A percentile compares a stretch with the other conserved stretches of the same genome.
These are phyloP conservation scores for Amblyopsis rosae DNA, from an alignment of 2,113 vertebrate genomes.

Conservation along the genomic window DNA sequence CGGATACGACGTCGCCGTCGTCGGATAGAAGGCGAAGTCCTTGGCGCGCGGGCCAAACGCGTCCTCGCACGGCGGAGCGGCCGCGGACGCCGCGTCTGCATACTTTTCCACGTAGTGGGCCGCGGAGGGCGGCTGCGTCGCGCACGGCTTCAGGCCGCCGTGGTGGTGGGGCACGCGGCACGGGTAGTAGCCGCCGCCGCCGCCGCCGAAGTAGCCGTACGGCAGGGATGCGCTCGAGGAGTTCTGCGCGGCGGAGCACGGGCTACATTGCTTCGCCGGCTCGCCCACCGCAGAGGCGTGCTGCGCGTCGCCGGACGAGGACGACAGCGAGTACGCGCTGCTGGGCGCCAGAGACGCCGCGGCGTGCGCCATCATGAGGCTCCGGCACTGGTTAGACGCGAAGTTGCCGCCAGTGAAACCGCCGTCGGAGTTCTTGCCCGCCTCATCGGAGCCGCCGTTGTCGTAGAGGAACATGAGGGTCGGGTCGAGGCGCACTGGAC, in stretches of 20 bases:
- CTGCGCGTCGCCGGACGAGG: slow-evolving; percentile 80
- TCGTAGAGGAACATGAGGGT: slow-evolving; percentile 99
- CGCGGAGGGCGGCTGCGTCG: slow-evolving; percentile 84
- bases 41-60: slow-evolving; percentile 94
- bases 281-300: slow-evolving; percentile 85
- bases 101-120: slow-evolving; percentile 88
- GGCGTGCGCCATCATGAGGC: slow-evolving; percentile 96
- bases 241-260: slow-evolving; percentile 92
- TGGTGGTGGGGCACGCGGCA: slow-evolving; percentile 93
- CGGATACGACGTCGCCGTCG: slow-evolving; percentile 74
- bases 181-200: slow-evolving; percentile 87
- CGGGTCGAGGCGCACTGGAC: slow-evolving; percentile 98
- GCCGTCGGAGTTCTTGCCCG: slow-evolving; percentile 97
- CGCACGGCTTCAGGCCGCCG: slow-evolving; percentile 92
- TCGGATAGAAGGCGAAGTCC: slow-evolving; percentile 97
- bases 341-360: slow-evolving; percentile 88
- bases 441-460: slow-evolving; percentile 90
- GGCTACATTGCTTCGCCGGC: slow-evolving; percentile 93
- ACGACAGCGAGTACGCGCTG: slow-evolving; percentile 72
- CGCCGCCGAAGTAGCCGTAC: slow-evolving; percentile 90
- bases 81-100: slow-evolving; percentile 92
- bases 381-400: slow-evolving; percentile 92
- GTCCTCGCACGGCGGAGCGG: slow-evolving; percentile 84
- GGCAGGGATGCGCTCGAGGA: slow-evolving; percentile 91
- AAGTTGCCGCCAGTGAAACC: slow-evolving; percentile 87